phyloP scores from a whole-genome alignment of 2,888 invertebrate species.

The Lamellibrachia satsuma region DNA sequence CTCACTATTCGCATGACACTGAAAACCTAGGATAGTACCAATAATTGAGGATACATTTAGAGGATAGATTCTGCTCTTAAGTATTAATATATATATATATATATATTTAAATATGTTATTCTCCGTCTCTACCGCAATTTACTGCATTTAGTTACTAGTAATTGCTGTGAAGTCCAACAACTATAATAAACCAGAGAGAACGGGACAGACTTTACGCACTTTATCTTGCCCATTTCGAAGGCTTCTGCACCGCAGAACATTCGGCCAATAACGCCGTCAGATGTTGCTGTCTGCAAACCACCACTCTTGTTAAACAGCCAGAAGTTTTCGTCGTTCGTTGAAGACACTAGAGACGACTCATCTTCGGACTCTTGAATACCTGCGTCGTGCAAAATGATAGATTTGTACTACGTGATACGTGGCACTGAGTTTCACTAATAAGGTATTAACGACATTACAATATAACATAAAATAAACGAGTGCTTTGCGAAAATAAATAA shows the following conservation, averaged over 20 bases:
- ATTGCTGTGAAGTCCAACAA: neutral
- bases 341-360: constrained; percentile 35
- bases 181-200: neutral
- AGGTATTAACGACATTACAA: too few species aligned
- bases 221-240: neutral
- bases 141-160: neutral
- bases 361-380: constrained; percentile 34
- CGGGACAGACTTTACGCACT: neutral
- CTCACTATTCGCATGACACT: too few species aligned
- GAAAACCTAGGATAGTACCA: too few species aligned
- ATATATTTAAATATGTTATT: neutral
- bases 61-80: too few species aligned
- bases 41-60: too few species aligned
- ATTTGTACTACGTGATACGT: too few species aligned
- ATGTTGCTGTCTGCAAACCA: neutral
- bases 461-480: too few species aligned
- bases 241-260: neutral
- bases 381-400: neutral
- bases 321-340: constrained; percentile 31
- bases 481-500: too few species aligned
- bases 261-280: constrained; percentile 10
- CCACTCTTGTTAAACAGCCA: constrained; percentile 40
- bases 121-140: neutral
- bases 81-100: too few species aligned
- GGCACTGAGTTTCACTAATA: too few species aligned